phyloP scores from a whole-genome alignment of 2,113 vertebrate species.

The Clarias magur region DNA sequence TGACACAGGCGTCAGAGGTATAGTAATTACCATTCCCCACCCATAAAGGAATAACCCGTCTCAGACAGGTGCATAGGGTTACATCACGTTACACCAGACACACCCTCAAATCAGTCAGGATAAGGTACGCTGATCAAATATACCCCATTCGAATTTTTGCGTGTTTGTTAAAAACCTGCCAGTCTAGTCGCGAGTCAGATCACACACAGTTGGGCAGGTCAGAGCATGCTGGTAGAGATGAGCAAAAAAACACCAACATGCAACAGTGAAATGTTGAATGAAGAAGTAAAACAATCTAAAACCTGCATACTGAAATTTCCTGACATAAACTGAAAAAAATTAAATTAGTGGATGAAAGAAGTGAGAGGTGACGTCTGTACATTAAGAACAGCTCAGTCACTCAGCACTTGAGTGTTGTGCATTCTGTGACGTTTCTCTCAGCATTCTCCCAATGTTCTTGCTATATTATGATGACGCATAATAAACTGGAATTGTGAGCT shows the following conservation, averaged over 20 bases:
- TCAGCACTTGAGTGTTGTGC: not conserved
- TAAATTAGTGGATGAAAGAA: not conserved
- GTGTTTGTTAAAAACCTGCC: conserved; percentile 56
- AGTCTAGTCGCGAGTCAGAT: conserved; percentile 54
- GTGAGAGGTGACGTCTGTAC: not conserved
- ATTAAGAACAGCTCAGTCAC: not conserved
- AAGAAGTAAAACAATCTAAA: not conserved
- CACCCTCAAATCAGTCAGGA: conserved; percentile 12
- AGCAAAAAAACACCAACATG: not conserved
- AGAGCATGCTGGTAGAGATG: not conserved
- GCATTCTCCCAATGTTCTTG: not conserved
- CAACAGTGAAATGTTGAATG: not conserved
- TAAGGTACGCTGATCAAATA: not conserved
- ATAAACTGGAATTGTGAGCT: conserved; percentile 34
- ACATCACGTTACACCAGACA: conserved; percentile 6
- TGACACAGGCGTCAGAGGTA: not conserved
- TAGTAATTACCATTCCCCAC: conserved; percentile 11
- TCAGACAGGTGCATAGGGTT: not conserved
- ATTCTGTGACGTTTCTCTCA: not conserved
- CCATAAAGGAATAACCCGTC: conserved; percentile 1
- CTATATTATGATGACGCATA: not conserved
- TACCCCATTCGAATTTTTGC: conserved; percentile 7
- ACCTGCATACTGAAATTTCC: not conserved
- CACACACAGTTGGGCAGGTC: conserved; percentile 47
- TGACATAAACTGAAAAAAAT: not conserved